Evolutionary conservation across 2,888 invertebrate species (phyloP).

Genomic region (Temnothorax rugatulus): DNA sequence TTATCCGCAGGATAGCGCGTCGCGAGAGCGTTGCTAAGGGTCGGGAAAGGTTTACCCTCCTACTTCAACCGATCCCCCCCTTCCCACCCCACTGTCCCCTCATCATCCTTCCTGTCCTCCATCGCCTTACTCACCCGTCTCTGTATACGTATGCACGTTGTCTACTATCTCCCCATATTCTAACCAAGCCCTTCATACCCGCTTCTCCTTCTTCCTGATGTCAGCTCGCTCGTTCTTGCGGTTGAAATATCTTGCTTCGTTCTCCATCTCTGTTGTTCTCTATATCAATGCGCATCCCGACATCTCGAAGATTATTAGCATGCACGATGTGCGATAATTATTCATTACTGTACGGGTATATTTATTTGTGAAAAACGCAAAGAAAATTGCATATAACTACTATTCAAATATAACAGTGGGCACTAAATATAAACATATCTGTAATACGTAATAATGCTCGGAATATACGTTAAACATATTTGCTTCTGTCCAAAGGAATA

Average conservation of each 20-base stretch:
- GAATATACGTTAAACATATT: not conserved
- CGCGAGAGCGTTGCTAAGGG: conserved; percentile 82
- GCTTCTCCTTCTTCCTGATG: conserved; percentile 72
- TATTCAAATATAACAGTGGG: not conserved
- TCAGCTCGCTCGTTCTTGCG: conserved; percentile 53
- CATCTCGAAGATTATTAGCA: not conserved
- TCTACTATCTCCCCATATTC: conserved; percentile 79
- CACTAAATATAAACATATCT: not conserved
- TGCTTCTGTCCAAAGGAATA: not conserved
- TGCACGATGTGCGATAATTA: conserved; percentile 15
- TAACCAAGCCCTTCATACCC: conserved; percentile 76
- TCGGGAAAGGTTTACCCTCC: conserved; percentile 80
- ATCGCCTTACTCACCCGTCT: conserved; percentile 64
- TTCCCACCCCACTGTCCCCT: conserved; percentile 34
- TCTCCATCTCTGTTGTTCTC: conserved; percentile 30
- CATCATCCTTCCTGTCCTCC: conserved; percentile 64
- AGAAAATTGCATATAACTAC: not conserved
- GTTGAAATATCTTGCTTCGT: conserved; percentile 53
- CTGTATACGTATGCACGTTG: conserved; percentile 67
- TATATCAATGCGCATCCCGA: conserved; percentile 24
- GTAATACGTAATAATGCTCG: not conserved
- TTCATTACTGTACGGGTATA: not conserved
- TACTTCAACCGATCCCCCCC: conserved; percentile 66
- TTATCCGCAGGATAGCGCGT: conserved; percentile 86
- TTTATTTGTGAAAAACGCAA: not conserved